Conservation (phyloP, 2,113 vertebrate genomes). For the Suncus etruscus region DNA sequence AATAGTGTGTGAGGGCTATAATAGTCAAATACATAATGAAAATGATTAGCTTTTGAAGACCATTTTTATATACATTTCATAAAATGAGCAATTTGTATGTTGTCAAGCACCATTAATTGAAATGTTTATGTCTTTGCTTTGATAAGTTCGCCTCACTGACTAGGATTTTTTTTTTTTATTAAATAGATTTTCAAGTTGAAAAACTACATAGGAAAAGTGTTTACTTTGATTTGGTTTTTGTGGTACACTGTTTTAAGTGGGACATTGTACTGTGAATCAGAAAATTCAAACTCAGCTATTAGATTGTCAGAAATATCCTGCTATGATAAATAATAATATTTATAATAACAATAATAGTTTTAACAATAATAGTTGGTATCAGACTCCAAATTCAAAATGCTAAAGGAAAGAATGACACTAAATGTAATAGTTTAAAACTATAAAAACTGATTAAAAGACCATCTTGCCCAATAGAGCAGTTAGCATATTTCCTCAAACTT, state of each 20-base stretch:
- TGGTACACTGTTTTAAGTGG: conserved; percentile 37
- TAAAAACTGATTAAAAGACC: conserved; percentile 61
- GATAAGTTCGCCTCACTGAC: conserved; percentile 82
- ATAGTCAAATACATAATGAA: conserved; percentile 80
- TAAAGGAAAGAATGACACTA: conserved; percentile 46
- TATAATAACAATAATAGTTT: conserved; percentile 48
- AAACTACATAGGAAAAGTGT: conserved; percentile 28
- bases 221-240: conserved; percentile 53
- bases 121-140: conserved; percentile 82
- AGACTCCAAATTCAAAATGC: conserved; percentile 54
- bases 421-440: conserved; percentile 49
- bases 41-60: conserved; percentile 83
- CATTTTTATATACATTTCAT: conserved; percentile 80
- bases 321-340: conserved; percentile 56
- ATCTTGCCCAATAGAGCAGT: conserved; percentile 31
- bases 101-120: conserved; percentile 85
- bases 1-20: conserved; percentile 75
- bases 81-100: conserved; percentile 84
- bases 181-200: conserved; percentile 73
- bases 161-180: conserved; percentile 31
- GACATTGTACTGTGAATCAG: not conserved
- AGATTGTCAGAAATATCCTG: not conserved
- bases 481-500: conserved; percentile 60
- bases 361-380: not conserved
- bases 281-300: conserved; percentile 30